phyloP scores from a whole-genome alignment of 1,140 invertebrate genomes.

The Brachionus calyciflorus region DNA sequence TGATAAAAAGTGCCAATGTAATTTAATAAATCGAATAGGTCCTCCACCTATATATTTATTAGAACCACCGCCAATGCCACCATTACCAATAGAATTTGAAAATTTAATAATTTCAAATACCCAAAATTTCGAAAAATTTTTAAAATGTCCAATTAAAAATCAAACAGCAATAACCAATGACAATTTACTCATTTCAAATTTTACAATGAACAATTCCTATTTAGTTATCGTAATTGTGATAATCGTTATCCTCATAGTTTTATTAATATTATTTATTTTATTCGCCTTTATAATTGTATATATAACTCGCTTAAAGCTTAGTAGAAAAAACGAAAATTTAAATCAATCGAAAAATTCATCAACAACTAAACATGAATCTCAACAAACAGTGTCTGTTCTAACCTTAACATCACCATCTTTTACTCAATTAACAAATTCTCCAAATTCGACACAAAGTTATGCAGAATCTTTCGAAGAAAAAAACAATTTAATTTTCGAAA shows the following conservation, averaged over 20 bases:
- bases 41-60: background rate
- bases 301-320: conserved; percentile 13
- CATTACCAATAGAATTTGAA: background rate
- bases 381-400: conserved; percentile 16
- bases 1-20: background rate
- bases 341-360: conserved; percentile 25
- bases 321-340: background rate
- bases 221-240: background rate
- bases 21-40: background rate
- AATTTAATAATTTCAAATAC: background rate
- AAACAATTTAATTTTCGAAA: conserved; percentile 13
- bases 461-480: background rate
- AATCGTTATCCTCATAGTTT: background rate
- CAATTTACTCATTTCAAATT: background rate
- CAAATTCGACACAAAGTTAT: conserved; percentile 10
- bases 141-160: background rate
- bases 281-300: conserved; percentile 10
- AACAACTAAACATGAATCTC: conserved; percentile 3
- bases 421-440: background rate
- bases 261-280: conserved; percentile 17
- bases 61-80: conserved; percentile 13
- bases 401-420: conserved; percentile 1
- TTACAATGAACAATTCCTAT: background rate
- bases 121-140: background rate
- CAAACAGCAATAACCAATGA: background rate